phyloP scores from a whole-genome alignment of 1,140 invertebrate genomes.

The Megalopta genalis region DNA sequence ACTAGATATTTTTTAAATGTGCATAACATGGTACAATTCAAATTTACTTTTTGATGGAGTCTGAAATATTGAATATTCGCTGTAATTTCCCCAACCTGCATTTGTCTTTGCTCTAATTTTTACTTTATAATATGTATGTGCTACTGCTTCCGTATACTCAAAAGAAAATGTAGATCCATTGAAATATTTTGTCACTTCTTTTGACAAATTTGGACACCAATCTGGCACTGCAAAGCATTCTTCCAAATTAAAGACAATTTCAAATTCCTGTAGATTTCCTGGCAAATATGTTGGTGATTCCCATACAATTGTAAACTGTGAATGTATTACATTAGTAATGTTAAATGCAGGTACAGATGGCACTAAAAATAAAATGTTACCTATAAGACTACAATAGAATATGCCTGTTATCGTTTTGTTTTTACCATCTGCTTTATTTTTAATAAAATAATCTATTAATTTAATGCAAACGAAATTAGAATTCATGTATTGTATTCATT shows the following conservation, averaged over 20 bases:
- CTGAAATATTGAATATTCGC: conserved; percentile 36
- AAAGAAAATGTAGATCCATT: conserved; percentile 33
- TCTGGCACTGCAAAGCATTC: conserved; percentile 53
- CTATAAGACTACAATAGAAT: not conserved
- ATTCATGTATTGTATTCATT: too few species aligned
- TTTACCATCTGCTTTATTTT: conserved; percentile 3
- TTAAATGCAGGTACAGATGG: conserved; percentile 56
- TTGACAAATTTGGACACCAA: conserved; percentile 37
- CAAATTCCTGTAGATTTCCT: conserved; percentile 62
- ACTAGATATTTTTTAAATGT: not conserved
- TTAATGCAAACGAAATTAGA: not conserved
- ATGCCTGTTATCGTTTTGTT: not conserved
- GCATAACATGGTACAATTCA: not conserved
- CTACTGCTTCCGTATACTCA: conserved; percentile 42
- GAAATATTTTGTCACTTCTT: conserved; percentile 10
- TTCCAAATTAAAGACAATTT: conserved; percentile 65
- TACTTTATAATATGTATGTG: conserved; percentile 64
- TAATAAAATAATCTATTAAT: not conserved
- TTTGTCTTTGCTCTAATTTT: conserved; percentile 66
- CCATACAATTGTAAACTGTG: conserved; percentile 67
- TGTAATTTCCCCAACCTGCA: conserved; percentile 67
- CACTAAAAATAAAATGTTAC: conserved; percentile 54
- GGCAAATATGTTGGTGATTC: conserved; percentile 62
- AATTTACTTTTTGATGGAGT: conserved; percentile 55
- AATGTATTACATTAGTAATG: conserved; percentile 52